These are phyloP conservation scores for Microcebus ravelobensis DNA, from an alignment of 2,113 vertebrate species.

Conservation along the genomic window DNA sequence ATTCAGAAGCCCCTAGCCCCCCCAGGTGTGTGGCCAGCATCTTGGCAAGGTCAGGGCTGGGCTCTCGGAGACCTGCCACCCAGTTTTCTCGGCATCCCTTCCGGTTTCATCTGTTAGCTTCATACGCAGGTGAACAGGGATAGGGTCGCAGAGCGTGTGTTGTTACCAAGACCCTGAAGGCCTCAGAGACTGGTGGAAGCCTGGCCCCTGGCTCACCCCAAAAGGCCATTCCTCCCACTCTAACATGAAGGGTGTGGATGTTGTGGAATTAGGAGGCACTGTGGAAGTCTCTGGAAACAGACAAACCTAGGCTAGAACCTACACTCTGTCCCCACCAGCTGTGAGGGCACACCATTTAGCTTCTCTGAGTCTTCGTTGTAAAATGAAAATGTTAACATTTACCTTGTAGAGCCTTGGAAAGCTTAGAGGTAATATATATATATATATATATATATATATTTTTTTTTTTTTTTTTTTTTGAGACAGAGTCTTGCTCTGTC, in stretches of 20 bases:
- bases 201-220: not conserved
- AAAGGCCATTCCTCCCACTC: not conserved
- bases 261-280: not conserved
- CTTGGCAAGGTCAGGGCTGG: not conserved
- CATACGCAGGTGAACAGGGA: not conserved
- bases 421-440: not conserved
- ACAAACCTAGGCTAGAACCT: not conserved
- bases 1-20: not conserved
- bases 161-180: not conserved
- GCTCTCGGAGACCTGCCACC: not conserved
- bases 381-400: not conserved
- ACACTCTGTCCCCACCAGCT: not conserved
- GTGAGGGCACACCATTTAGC: not conserved
- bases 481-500: no score
- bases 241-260: not conserved
- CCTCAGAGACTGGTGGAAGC: not conserved
- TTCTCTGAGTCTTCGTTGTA: not conserved
- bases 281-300: not conserved
- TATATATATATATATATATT: no score
- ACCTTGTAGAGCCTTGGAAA: not conserved
- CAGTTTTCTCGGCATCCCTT: not conserved
- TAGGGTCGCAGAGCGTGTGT: not conserved
- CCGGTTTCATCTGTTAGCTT: not conserved
- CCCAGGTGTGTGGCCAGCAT: not conserved
- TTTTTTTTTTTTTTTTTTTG: not conserved